phyloP scores from a whole-genome alignment of 1,140 invertebrate genomes.

The Arctopsyche grandis region DNA sequence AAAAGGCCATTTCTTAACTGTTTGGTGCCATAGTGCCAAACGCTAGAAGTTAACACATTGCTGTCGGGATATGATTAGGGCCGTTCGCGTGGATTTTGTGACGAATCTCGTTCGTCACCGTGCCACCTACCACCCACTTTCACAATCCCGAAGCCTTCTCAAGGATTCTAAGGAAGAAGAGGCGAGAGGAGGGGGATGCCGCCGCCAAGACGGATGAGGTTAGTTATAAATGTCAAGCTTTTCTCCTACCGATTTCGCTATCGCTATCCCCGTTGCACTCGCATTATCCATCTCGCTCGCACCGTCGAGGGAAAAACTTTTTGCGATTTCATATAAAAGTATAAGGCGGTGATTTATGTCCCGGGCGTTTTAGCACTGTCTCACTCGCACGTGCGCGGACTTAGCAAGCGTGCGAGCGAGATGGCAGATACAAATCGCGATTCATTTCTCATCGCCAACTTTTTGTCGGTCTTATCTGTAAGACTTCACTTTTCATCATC shows the following conservation, averaged over 20 bases:
- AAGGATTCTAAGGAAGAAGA: not conserved
- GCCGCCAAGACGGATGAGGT: constrained; percentile 55
- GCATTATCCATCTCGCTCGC: constrained; percentile 31
- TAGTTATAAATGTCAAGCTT: constrained; percentile 56
- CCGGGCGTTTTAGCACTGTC: constrained; percentile 51
- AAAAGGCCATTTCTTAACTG: no score
- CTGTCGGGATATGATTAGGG: not conserved
- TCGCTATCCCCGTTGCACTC: constrained; percentile 39
- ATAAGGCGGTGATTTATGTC: constrained; percentile 56
- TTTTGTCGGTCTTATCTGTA: constrained; percentile 70
- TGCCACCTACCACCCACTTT: not conserved
- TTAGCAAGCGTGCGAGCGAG: constrained; percentile 48
- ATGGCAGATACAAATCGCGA: constrained; percentile 66
- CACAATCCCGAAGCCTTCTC: no score
- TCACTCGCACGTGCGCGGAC: constrained; percentile 19
- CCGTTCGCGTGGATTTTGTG: constrained; percentile 5
- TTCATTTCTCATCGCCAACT: constrained; percentile 69
- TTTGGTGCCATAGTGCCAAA: no score
- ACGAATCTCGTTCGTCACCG: not conserved
- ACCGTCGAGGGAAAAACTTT: constrained; percentile 46
- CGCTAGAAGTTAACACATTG: not conserved
- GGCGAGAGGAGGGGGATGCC: constrained; percentile 1
- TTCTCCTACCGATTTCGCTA: constrained; percentile 53
- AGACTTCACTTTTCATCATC: constrained; percentile 71
- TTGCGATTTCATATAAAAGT: constrained; percentile 56